Percentiles rank a stretch among this genome's conserved stretches.
Conservation (phyloP, 2,113 vertebrate species). For the Bothrops jararaca region DNA sequence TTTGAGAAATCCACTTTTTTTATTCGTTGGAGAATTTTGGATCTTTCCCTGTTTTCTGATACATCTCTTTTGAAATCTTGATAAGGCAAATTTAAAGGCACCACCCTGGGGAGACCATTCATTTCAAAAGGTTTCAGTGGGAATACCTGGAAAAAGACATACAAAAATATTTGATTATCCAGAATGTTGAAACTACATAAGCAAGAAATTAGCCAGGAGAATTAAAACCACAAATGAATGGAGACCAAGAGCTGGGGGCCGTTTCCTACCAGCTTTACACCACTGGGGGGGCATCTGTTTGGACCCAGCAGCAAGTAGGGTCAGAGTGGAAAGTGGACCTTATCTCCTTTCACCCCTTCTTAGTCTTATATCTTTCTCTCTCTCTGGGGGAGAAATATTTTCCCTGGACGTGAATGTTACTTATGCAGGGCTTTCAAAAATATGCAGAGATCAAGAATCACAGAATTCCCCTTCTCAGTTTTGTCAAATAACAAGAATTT, state of each 20-base stretch:
- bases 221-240: not conserved
- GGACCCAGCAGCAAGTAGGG: not conserved
- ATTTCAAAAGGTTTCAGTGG: slow-evolving; percentile 76
- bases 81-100: slow-evolving; percentile 82
- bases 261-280: not conserved
- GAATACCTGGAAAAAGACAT: slow-evolving; percentile 70
- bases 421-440: not conserved
- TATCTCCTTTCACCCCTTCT: not conserved
- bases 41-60: slow-evolving; percentile 81
- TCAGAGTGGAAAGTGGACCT: not conserved
- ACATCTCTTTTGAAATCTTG: slow-evolving; percentile 85
- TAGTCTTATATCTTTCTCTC: not conserved
- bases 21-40: slow-evolving; percentile 76
- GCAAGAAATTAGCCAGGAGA: not conserved
- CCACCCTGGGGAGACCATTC: slow-evolving; percentile 71
- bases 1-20: slow-evolving; percentile 89
- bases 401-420: not conserved
- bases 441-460: too few relatives aligned
- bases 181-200: not conserved
- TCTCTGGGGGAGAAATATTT: not conserved
- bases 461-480: not conserved
- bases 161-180: slow-evolving; percentile 37
- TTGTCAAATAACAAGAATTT: not conserved
- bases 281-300: not conserved
- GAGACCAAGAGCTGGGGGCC: not conserved